Evolutionary conservation across 2,113 vertebrate genomes (phyloP).

Genomic region (Campylomormyrus numenius): DNA sequence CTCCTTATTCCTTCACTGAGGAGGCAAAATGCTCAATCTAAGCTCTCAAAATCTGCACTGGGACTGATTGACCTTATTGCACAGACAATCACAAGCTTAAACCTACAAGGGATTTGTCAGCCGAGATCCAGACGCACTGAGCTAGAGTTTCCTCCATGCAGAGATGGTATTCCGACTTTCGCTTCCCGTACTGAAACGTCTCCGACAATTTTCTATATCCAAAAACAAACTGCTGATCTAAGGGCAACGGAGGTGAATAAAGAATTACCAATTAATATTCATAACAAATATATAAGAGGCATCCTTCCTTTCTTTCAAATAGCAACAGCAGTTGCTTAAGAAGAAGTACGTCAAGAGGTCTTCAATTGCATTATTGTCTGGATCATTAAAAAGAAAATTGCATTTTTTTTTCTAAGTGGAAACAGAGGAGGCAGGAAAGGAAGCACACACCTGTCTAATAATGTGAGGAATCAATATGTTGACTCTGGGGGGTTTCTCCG

Average conservation of each 20-base stretch:
- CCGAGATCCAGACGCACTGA: neutral
- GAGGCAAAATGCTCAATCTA: neutral
- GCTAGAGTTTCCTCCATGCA: neutral
- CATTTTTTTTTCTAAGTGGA: neutral
- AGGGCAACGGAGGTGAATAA: neutral
- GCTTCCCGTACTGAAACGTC: neutral
- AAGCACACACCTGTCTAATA: conserved; percentile 22
- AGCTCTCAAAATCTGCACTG: neutral
- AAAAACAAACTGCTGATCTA: neutral
- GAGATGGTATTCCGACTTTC: neutral
- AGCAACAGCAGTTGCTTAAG: conserved; percentile 3
- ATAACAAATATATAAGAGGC: neutral
- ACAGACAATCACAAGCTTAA: neutral
- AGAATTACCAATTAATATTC: neutral
- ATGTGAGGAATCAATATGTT: conserved; percentile 24
- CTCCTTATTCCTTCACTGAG: neutral
- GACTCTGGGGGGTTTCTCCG: neutral
- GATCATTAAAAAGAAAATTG: conserved; percentile 23
- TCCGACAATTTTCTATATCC: neutral
- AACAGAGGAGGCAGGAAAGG: neutral
- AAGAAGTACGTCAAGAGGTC: conserved; percentile 9
- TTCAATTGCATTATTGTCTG: conserved; percentile 14
- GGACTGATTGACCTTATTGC: neutral
- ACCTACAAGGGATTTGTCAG: neutral
- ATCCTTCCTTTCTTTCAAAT: neutral